A percentile compares a stretch with the other conserved stretches of the same genome.
Conservation (phyloP, 1,140 invertebrate species). For the Acromyrmex heyeri region DNA sequence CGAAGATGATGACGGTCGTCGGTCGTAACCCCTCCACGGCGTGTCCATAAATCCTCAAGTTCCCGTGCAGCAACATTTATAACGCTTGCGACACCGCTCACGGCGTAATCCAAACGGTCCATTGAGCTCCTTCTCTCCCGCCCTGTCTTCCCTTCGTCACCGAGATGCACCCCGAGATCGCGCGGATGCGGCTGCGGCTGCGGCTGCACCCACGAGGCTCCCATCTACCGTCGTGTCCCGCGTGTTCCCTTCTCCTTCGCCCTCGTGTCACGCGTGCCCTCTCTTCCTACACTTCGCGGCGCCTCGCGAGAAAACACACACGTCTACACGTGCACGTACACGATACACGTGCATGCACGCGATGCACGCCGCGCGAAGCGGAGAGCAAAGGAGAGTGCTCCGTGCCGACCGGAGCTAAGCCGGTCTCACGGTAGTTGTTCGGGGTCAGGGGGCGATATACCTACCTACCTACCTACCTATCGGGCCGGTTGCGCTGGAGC, state of each 20-base stretch:
- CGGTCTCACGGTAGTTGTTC: slow-evolving; percentile 85
- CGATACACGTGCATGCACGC: slow-evolving; percentile 53
- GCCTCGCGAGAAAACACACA: slow-evolving; percentile 43
- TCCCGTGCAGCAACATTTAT: slow-evolving; percentile 46
- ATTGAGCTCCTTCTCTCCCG: slow-evolving; percentile 13
- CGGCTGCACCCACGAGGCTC: slow-evolving; percentile 81
- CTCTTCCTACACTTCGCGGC: slow-evolving; percentile 70
- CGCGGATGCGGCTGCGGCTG: slow-evolving; percentile 75
- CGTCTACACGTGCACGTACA: neutral
- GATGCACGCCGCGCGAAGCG: slow-evolving; percentile 65
- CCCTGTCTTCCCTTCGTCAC: slow-evolving; percentile 48
- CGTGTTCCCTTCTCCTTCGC: slow-evolving; percentile 73
- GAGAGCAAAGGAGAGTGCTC: slow-evolving; percentile 79
- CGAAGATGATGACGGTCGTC: slow-evolving; percentile 28
- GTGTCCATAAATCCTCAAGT: slow-evolving; percentile 46
- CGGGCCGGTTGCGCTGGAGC: slow-evolving; percentile 64
- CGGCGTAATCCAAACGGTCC: slow-evolving; percentile 50
- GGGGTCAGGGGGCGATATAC: slow-evolving; percentile 84
- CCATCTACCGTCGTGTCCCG: slow-evolving; percentile 76
- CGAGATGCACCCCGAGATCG: slow-evolving; percentile 38
- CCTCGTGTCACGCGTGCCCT: slow-evolving; percentile 70
- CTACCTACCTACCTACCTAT: slow-evolving; percentile 79
- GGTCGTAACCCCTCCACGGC: slow-evolving; percentile 35
- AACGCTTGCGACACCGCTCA: slow-evolving; percentile 47
- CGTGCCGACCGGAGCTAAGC: slow-evolving; percentile 75